Conservation (phyloP, 2,113 vertebrate species). For the Heterotis niloticus region DNA sequence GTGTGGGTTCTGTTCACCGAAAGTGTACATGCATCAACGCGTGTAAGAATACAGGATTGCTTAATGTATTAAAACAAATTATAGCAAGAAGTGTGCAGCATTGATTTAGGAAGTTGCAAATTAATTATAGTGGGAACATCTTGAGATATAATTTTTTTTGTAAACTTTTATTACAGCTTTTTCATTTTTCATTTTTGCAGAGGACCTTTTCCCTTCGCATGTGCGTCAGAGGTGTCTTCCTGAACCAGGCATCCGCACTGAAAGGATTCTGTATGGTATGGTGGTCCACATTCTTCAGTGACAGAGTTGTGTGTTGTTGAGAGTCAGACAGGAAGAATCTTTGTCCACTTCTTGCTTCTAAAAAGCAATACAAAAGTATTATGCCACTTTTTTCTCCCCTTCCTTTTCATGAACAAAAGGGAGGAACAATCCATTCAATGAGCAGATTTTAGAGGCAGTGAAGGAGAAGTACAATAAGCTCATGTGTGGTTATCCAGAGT, state of each 20-base stretch:
- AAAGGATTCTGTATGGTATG: conserved; percentile 66
- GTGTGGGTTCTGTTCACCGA: too few species aligned
- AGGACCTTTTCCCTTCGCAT: conserved; percentile 54
- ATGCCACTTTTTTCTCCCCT: not conserved
- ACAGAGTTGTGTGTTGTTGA: not conserved
- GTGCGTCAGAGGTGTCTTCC: conserved; percentile 45
- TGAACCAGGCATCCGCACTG: conserved; percentile 26
- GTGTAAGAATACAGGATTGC: too few species aligned
- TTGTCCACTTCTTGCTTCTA: not conserved
- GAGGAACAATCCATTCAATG: conserved; percentile 53
- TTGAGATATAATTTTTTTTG: too few species aligned
- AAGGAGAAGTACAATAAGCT: conserved; percentile 69
- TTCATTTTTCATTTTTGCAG: conserved; percentile 23
- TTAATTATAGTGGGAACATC: too few species aligned
- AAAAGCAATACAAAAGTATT: too few species aligned
- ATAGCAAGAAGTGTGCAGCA: not conserved
- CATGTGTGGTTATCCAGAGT: conserved; percentile 62
- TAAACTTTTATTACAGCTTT: not conserved
- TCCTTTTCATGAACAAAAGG: conserved; percentile 51
- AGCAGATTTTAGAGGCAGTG: conserved; percentile 64
- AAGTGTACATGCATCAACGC: too few species aligned
- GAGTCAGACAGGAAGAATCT: not conserved
- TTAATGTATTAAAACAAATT: too few species aligned
- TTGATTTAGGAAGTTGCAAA: not conserved
- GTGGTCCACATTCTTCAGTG: not conserved